Base-by-base conservation (phyloP, 2,113 vertebrate species). In the Hippopotamus amphibius region DNA sequence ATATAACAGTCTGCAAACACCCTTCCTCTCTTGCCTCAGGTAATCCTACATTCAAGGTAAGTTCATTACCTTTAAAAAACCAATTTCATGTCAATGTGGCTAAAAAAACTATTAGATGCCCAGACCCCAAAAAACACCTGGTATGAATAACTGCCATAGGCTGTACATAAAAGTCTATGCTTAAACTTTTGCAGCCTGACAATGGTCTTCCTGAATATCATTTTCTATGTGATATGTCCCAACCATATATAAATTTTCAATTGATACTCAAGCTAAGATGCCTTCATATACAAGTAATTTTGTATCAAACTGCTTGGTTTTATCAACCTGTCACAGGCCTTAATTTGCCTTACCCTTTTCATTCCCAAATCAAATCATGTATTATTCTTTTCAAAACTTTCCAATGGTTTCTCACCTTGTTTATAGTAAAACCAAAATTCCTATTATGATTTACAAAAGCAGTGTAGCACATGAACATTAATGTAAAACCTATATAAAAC, bases 21-120 rank as follows among this genome's bases (percentile, higher is more conserved):
- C 37, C 28, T 66, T 92, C 41, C 53, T 84, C 15, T 71, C 7
- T 76, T 69, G 41, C 43, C 57, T 74, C 7, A 76, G 14, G 41
- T 69, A 92, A 84, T 72, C 68, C 53, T 92, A 10, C 71, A 92
- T 76, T 95, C 76, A 90, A 91, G 28, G 24, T 93, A 95, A 46
- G 26, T 82, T 84, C 19, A 12, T 86, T 91, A 95, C 24, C 24
- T 93, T 96, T 57, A 41, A 72, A 95, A 86, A 50, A 46, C 10
- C 48, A 94, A 65, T 66, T 87, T 87, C n/a, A 61, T 28, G 43
- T 80, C 17, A 85, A 13, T 24, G 24, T 74, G 30, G 30, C 74
- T 77, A 41, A 66, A 79, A 93, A 74, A 50, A 37, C 41, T 55
- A 11, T 16, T 71, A 46, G 53, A 82, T 30, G 6, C 6, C 46